Evolutionary conservation across 2,797 vertebrate genomes (phyloP).

Genomic region (Aulostomus chinensis): DNA sequence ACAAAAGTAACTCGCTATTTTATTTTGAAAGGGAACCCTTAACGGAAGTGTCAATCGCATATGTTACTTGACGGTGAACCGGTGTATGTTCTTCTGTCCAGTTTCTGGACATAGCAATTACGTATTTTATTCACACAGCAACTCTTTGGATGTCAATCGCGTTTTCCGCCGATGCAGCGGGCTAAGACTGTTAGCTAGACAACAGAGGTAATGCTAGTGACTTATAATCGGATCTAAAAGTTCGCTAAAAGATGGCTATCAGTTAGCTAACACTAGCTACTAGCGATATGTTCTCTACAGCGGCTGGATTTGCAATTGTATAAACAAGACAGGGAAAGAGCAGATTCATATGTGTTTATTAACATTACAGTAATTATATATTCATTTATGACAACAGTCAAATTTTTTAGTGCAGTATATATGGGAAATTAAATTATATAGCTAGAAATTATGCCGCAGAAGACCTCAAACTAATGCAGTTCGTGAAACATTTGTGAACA

Average conservation of each 20-base stretch:
- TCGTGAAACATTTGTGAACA: no score
- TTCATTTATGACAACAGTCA: no score
- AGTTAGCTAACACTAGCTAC: conserved; percentile 32
- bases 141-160: not conserved
- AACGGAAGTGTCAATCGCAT: not conserved
- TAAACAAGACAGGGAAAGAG: no score
- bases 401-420: no score
- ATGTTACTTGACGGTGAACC: not conserved
- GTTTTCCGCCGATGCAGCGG: not conserved
- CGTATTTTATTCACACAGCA: not conserved
- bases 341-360: no score
- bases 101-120: no score
- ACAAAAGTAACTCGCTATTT: not conserved
- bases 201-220: conserved; percentile 39
- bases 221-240: not conserved
- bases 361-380: no score
- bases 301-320: not conserved
- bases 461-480: no score
- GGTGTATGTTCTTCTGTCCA: conserved; percentile 3
- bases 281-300: not conserved
- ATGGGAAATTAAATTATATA: no score
- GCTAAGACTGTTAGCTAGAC: not conserved
- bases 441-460: no score
- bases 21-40: conserved; percentile 40
- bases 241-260: conserved; percentile 26